Percentiles rank a stretch among this genome's conserved stretches.
Evolutionary conservation across 1,140 invertebrate genomes (phyloP).

Genomic region (Sweltsa coloradensis): DNA sequence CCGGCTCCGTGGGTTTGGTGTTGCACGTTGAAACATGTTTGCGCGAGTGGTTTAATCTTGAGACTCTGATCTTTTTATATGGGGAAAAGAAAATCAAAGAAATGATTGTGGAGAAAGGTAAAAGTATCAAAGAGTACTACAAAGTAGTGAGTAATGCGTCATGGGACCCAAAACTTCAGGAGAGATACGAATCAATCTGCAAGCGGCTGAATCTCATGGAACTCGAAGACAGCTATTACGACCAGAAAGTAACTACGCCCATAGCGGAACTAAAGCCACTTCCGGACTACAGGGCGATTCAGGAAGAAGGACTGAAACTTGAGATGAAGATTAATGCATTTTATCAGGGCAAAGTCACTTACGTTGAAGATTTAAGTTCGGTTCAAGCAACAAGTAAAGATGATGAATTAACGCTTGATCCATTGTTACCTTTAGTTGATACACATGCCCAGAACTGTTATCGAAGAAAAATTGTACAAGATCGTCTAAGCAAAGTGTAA

Average conservation of each 20-base stretch:
- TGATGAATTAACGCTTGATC: conserved; percentile 23
- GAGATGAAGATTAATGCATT: conserved; percentile 42
- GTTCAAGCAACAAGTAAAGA: conserved; percentile 16
- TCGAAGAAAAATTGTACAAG: conserved; percentile 39
- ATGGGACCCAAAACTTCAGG: conserved; percentile 6
- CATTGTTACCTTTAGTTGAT: conserved; percentile 38
- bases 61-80: conserved; percentile 39
- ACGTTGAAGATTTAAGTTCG: conserved; percentile 17
- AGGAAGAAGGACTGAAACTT: conserved; percentile 39
- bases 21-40: conserved; percentile 34
- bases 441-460: conserved; percentile 39
- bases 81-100: conserved; percentile 40
- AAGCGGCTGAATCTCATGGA: conserved; percentile 38
- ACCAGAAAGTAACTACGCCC: conserved; percentile 7
- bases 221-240: conserved; percentile 32
- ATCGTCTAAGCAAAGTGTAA: conserved; percentile 36
- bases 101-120: conserved; percentile 36
- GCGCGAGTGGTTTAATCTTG: conserved; percentile 43
- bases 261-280: conserved; percentile 37
- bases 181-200: conserved; percentile 39
- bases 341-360: conserved; percentile 27
- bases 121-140: conserved; percentile 35
- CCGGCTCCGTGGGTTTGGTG: not conserved
- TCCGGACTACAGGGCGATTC: conserved; percentile 39
- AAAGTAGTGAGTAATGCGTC: conserved; percentile 26